These are phyloP conservation scores for Syngnathus floridae DNA, from an alignment of 2,113 vertebrate genomes.

Conservation along the genomic window DNA sequence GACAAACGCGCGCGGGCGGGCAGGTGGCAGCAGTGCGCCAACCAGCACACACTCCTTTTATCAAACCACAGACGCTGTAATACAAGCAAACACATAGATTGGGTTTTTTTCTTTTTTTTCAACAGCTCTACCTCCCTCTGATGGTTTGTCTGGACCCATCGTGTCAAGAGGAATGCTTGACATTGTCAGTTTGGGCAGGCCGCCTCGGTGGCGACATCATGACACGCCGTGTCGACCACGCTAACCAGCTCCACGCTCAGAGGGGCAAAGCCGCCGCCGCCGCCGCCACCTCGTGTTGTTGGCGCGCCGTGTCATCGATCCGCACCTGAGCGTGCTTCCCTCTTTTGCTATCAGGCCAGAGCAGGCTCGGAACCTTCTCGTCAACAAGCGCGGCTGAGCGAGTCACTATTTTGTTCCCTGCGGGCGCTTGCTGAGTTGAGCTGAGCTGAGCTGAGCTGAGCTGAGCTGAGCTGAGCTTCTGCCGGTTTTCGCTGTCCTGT, in stretches of 20 bases:
- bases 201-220: conserved; percentile 25
- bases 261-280: conserved; percentile 26
- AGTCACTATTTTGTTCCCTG: neutral
- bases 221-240: conserved; percentile 35
- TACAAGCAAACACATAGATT: no score
- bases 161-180: conserved; percentile 28
- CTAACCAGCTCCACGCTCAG: conserved; percentile 43
- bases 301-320: conserved; percentile 30
- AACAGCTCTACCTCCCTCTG: conserved; percentile 6
- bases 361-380: neutral
- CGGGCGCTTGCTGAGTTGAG: neutral
- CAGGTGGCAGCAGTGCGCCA: neutral
- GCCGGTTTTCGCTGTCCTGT: neutral
- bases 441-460: neutral
- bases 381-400: neutral
- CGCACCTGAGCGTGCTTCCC: neutral
- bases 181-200: conserved; percentile 13
- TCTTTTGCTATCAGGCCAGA: neutral
- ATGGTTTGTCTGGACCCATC: neutral
- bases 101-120: no score
- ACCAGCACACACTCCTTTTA: no score
- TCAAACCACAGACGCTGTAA: no score
- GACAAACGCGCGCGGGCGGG: no score
- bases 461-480: neutral
- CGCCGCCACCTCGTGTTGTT: conserved; percentile 31